These are phyloP conservation scores for Hypanus sabinus DNA, from an alignment of 2,113 vertebrate species.

Conservation along the genomic window DNA sequence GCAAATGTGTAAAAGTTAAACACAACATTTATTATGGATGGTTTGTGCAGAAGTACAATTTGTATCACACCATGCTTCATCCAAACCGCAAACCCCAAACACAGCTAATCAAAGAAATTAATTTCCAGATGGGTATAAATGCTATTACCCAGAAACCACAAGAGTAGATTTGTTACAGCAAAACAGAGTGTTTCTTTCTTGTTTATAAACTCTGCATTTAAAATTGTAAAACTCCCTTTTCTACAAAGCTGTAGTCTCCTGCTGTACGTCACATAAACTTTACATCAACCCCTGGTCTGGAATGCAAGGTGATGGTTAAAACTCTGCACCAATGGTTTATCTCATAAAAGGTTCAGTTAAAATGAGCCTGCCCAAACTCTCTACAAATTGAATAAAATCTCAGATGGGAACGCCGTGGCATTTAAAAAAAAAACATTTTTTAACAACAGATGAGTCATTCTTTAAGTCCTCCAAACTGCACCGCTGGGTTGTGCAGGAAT, in stretches of 20 bases:
- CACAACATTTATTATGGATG: not conserved
- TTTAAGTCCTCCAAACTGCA: not conserved
- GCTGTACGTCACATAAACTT: not conserved
- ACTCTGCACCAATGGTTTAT: not conserved
- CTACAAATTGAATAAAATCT: not conserved
- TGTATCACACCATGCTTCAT: not conserved
- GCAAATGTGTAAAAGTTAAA: constrained; percentile 7
- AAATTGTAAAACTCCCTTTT: not conserved
- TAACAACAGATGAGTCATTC: not conserved
- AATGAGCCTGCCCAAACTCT: not conserved
- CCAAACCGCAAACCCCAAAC: not conserved
- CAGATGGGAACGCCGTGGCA: not conserved
- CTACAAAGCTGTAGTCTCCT: not conserved
- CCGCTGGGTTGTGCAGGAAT: not conserved
- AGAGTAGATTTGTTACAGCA: not conserved
- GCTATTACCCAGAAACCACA: not conserved
- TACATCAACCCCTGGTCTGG: not conserved
- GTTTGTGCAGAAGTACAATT: not conserved
- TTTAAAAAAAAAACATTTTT: not conserved
- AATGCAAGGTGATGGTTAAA: not conserved
- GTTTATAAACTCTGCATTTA: not conserved
- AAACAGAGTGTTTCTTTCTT: not conserved
- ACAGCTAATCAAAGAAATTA: not conserved
- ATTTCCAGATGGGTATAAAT: not conserved
- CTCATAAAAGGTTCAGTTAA: not conserved